A percentile compares a stretch with the other conserved stretches of the same genome.
phyloP scores from a whole-genome alignment of 2,113 vertebrate species.

The Merops nubicus region DNA sequence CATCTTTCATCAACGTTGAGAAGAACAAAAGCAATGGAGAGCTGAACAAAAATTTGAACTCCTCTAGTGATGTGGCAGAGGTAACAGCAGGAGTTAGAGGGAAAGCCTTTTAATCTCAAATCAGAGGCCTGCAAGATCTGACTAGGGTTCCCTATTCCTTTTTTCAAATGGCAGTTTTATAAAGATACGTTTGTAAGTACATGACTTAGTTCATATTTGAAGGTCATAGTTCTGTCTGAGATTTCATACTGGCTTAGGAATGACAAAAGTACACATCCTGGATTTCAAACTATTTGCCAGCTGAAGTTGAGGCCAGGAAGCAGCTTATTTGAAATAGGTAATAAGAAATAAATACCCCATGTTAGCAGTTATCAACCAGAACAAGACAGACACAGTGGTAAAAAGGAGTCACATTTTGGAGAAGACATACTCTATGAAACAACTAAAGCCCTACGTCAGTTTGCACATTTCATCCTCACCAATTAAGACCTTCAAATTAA shows the following conservation, averaged over 20 bases:
- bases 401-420: background rate
- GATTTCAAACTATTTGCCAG: background rate
- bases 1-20: background rate
- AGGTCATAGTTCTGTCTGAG: background rate
- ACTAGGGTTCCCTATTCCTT: background rate
- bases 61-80: background rate
- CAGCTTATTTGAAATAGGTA: background rate
- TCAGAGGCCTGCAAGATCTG: background rate
- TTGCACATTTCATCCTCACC: background rate
- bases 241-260: background rate
- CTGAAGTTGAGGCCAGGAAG: background rate
- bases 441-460: background rate
- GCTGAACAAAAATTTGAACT: background rate
- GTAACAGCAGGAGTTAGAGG: background rate
- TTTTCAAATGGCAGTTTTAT: background rate
- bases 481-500: background rate
- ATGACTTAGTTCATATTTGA: background rate
- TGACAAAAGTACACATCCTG: background rate
- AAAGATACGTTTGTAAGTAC: background rate
- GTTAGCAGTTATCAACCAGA: background rate
- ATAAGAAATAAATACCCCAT: background rate
- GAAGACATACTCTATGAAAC: background rate
- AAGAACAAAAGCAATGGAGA: background rate
- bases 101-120: conserved; percentile 8
- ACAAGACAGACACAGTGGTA: background rate